Percentiles rank a stretch among this genome's conserved stretches.
Conservation (phyloP, 2,113 vertebrate genomes). For the Amia ocellicauda region DNA sequence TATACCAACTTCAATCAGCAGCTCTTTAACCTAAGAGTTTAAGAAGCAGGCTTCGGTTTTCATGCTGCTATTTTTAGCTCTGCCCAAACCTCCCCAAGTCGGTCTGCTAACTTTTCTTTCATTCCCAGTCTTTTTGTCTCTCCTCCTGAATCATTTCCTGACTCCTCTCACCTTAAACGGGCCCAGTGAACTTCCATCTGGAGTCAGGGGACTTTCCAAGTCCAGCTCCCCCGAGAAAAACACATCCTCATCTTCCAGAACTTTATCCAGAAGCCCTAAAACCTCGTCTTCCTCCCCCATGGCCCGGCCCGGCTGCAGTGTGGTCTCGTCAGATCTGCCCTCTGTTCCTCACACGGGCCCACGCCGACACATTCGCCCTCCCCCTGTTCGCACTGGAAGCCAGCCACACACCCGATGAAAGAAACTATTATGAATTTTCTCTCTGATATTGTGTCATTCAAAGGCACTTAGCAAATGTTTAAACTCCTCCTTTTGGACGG, state of each 20-base stretch:
- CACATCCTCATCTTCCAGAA: conserved; percentile 85
- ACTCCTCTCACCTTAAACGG: conserved; percentile 80
- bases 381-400: conserved; percentile 38
- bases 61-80: conserved; percentile 38
- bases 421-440: background rate
- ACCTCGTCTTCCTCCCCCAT: conserved; percentile 79
- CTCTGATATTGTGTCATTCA: background rate
- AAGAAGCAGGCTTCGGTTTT: too few relatives aligned
- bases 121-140: background rate
- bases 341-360: background rate
- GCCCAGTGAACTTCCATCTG: conserved; percentile 54
- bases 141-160: background rate
- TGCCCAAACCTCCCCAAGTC: conserved; percentile 8
- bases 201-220: conserved; percentile 71
- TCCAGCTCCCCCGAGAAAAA: conserved; percentile 80
- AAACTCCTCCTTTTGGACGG: background rate
- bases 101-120: background rate
- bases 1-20: too few relatives aligned
- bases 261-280: conserved; percentile 86
- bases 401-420: conserved; percentile 17
- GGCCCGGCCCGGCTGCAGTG: background rate
- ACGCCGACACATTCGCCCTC: conserved; percentile 21
- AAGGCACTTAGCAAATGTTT: background rate
- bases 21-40: too few relatives aligned
- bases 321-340: background rate